phyloP scores from a whole-genome alignment of 2,113 vertebrate genomes.

The Pseudonaja textilis region DNA sequence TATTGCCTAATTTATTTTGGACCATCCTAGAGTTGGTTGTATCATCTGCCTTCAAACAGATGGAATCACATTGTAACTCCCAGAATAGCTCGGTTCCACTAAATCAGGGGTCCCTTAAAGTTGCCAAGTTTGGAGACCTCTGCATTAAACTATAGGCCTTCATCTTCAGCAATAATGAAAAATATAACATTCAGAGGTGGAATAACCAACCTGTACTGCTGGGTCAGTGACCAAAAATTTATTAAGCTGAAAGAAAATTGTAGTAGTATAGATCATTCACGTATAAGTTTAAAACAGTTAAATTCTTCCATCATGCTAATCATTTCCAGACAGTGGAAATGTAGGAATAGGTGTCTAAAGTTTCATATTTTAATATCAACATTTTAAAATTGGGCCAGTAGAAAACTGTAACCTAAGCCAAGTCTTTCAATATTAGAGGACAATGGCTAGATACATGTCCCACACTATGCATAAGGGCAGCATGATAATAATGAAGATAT shows the following conservation, averaged over 20 bases:
- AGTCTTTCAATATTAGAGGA: neutral
- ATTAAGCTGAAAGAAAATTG: neutral
- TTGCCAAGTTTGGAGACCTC: no score
- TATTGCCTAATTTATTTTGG: neutral
- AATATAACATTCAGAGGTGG: neutral
- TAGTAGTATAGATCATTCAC: neutral
- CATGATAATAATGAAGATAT: neutral
- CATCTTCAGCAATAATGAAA: neutral
- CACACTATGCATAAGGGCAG: neutral
- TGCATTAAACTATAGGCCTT: neutral
- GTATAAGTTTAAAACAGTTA: conserved; percentile 16
- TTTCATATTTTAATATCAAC: neutral
- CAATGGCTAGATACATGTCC: neutral
- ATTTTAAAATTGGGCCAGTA: neutral
- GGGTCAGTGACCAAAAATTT: neutral
- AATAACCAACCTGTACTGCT: neutral
- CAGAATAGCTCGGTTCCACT: neutral
- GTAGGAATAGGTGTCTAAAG: neutral
- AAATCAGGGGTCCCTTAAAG: no score
- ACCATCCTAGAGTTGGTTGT: neutral
- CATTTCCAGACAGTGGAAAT: neutral
- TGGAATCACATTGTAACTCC: neutral
- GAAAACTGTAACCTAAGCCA: neutral
- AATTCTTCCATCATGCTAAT: neutral
- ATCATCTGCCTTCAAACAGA: neutral